These are phyloP conservation scores for Odontamblyopus lacepedii DNA, from an alignment of 2,797 vertebrate species.

Conservation along the genomic window DNA sequence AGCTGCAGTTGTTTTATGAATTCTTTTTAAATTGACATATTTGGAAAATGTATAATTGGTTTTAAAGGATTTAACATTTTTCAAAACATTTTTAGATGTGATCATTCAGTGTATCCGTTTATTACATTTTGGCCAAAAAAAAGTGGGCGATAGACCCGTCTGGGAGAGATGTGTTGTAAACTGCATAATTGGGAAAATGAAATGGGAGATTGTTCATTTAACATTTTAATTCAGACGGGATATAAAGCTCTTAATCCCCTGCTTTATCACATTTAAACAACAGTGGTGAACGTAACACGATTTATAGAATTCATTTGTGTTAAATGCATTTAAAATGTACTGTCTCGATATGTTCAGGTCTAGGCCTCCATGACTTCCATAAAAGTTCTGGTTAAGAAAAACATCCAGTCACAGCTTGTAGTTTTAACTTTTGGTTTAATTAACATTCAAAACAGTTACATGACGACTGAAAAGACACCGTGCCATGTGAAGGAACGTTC, in stretches of 20 bases:
- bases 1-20: constrained; percentile 39
- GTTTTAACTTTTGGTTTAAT: neutral
- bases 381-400: neutral
- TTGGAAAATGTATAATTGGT: constrained; percentile 20
- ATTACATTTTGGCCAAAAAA: constrained; percentile 29
- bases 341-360: neutral
- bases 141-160: constrained; percentile 20
- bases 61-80: constrained; percentile 22
- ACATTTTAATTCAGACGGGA: neutral
- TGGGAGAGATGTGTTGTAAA: constrained; percentile 50
- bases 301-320: too few relatives aligned
- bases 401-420: too few relatives aligned
- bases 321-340: too few relatives aligned
- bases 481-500: neutral
- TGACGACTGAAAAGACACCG: too few relatives aligned
- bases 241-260: constrained; percentile 6
- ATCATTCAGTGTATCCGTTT: constrained; percentile 34
- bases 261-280: constrained; percentile 26
- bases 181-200: constrained; percentile 46
- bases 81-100: constrained; percentile 15
- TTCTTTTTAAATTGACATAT: constrained; percentile 4
- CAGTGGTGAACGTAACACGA: neutral
- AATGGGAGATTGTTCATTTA: neutral
- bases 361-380: neutral
- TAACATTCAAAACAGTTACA: neutral